Conservation (phyloP, 2,888 invertebrate genomes). For the Campopleginae sp. region DNA sequence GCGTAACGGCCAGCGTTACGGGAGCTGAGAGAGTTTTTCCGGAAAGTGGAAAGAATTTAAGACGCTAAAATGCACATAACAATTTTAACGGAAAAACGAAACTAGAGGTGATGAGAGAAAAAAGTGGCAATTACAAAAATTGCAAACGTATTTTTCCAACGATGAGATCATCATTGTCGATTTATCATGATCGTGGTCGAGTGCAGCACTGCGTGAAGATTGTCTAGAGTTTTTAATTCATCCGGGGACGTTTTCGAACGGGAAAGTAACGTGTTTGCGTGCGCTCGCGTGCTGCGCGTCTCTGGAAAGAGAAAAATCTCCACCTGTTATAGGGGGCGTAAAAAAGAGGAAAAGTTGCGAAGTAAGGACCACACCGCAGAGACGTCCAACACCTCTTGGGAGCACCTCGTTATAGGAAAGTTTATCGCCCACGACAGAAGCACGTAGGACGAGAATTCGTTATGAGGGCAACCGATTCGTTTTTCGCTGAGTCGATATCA, state of each 20-base stretch:
- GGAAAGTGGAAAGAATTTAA: slow-evolving; percentile 3
- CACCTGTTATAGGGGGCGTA: slow-evolving; percentile 6
- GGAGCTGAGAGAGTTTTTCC: slow-evolving; percentile 22
- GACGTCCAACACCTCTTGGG: slow-evolving; percentile 67
- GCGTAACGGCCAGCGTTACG: slow-evolving; percentile 26
- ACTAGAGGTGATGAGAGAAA: background rate
- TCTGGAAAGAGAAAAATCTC: slow-evolving; percentile 19
- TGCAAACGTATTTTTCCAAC: slow-evolving; percentile 24
- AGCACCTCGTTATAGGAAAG: slow-evolving; percentile 70
- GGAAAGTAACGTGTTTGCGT: slow-evolving; percentile 18
- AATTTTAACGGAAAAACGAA: slow-evolving; percentile 1
- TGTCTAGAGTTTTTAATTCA: slow-evolving; percentile 69
- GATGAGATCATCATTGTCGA: slow-evolving; percentile 55
- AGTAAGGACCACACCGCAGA: slow-evolving; percentile 49
- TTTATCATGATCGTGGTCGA: slow-evolving; percentile 57
- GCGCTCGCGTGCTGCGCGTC: background rate
- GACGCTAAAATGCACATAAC: background rate
- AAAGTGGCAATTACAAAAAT: background rate
- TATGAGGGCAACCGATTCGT: slow-evolving; percentile 63
- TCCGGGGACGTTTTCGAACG: slow-evolving; percentile 65
- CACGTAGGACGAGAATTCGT: slow-evolving; percentile 68
- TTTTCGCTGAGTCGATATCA: slow-evolving; percentile 57
- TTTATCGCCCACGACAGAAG: slow-evolving; percentile 68
- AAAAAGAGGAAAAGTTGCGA: slow-evolving; percentile 54
- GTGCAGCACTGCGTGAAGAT: slow-evolving; percentile 61